Base-by-base conservation (phyloP, 2,113 vertebrate species). In the Scartelaos histophorus region DNA sequence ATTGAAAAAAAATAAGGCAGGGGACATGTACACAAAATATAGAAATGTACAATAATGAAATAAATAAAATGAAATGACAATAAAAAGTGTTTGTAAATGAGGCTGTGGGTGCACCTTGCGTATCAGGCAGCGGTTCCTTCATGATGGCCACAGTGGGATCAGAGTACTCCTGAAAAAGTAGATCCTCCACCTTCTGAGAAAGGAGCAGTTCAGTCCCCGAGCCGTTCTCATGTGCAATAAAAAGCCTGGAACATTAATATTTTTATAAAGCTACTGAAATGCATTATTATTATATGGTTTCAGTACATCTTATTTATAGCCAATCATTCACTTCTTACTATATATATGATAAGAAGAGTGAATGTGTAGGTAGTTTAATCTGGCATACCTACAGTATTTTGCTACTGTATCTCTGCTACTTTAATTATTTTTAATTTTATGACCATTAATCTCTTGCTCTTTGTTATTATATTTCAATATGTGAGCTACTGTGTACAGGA, bases 191-290 rank as follows among this genome's bases (percentile, higher is more conserved):
- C 7, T 93, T 90, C 34, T 86, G 87, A 65, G 87, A 87, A 54
- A 89, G 87, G 64, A 99, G 94, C n/a, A 99, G 88, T 83, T 99
- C 98, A 0, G 87, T 87, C n/a, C 96, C 96, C 7, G 97, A 97
- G 13, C 96, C 95, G 11, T 98, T 94, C 0, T 79, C 79, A 2
- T 93, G 88, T 75, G 95, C 62, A 21, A 95, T 15, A 88, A 99
- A 98, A 82, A 98, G 94, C 85, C 97, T 99, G 76, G 1, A 81
- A 76, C 12, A 83, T 60, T 72, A 66, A 22, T 13, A 13, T 25
- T 9, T 15, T 15, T 13, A 58, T 57, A 57, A 6, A 25, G 56
- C 1, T 21, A 11, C 7, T 54, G 9, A 54, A n/a, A 54, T n/a
- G 21, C 38, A 43, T 43, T 43, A 43, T 10, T 10, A 43, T 47